Percentiles rank a stretch among this genome's conserved stretches.
phyloP scores from a whole-genome alignment of 64 coral and sea anemone species.

The Montipora capricornis region DNA sequence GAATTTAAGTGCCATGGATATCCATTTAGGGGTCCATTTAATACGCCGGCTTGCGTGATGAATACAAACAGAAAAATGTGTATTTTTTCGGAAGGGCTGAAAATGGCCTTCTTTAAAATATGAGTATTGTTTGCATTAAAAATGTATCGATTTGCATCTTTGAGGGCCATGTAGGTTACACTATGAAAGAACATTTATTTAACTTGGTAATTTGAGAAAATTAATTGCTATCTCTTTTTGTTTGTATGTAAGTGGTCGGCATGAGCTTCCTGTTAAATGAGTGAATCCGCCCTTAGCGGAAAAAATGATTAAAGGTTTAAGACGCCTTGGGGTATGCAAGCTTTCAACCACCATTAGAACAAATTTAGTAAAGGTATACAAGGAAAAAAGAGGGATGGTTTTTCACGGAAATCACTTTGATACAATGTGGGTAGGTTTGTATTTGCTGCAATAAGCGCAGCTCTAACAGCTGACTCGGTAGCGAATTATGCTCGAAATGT shows the following conservation, averaged over 20 bases:
- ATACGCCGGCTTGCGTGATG: too few relatives aligned
- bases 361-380: constrained; percentile 44
- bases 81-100: constrained; percentile 25
- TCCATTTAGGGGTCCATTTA: not conserved
- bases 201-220: constrained; percentile 65
- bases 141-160: constrained; percentile 55
- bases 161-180: constrained; percentile 51
- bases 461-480: not conserved
- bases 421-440: not conserved
- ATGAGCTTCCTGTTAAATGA: constrained; percentile 10
- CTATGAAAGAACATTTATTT: constrained; percentile 65
- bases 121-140: constrained; percentile 21
- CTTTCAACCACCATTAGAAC: constrained; percentile 30
- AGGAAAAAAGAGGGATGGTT: constrained; percentile 8
- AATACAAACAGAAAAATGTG: not conserved
- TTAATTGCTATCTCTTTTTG: constrained; percentile 57
- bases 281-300: constrained; percentile 45
- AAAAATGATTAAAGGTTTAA: constrained; percentile 38
- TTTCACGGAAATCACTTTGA: constrained; percentile 2
- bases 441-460: not conserved
- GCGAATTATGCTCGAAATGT: not conserved
- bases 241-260: constrained; percentile 46
- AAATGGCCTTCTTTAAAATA: constrained; percentile 23
- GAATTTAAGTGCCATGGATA: constrained; percentile 31
- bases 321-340: constrained; percentile 5